phyloP scores from a whole-genome alignment of 2,113 vertebrate genomes.

The Sterrhoptilus dennistouni region DNA sequence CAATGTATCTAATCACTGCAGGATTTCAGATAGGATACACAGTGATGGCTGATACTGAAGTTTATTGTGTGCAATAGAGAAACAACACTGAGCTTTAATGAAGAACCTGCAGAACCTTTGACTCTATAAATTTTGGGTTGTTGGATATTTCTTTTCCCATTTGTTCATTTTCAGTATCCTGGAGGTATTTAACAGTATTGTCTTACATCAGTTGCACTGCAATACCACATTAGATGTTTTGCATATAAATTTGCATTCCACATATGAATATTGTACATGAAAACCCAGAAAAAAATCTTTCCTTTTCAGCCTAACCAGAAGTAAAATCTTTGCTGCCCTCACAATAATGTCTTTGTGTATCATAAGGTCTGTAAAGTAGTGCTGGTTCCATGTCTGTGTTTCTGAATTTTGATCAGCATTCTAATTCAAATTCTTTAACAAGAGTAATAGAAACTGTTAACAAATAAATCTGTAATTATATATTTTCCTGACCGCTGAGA shows the following conservation, averaged over 20 bases:
- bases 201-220: neutral
- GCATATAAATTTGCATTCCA: neutral
- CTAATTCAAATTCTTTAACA: neutral
- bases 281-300: neutral
- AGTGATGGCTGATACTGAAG: neutral
- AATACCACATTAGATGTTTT: neutral
- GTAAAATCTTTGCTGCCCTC: neutral
- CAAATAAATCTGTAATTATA: neutral
- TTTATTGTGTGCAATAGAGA: neutral
- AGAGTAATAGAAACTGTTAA: neutral
- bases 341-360: neutral
- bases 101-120: neutral
- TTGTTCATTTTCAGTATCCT: neutral
- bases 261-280: neutral
- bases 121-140: neutral
- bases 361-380: neutral
- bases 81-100: neutral
- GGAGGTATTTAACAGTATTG: neutral
- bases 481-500: neutral
- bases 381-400: neutral
- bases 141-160: neutral
- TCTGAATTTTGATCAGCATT: neutral
- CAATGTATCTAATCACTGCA: neutral
- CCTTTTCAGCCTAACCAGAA: neutral
- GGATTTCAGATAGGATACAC: neutral